phyloP scores from a whole-genome alignment of 1,140 invertebrate species.

The Diploscapter pachys region DNA sequence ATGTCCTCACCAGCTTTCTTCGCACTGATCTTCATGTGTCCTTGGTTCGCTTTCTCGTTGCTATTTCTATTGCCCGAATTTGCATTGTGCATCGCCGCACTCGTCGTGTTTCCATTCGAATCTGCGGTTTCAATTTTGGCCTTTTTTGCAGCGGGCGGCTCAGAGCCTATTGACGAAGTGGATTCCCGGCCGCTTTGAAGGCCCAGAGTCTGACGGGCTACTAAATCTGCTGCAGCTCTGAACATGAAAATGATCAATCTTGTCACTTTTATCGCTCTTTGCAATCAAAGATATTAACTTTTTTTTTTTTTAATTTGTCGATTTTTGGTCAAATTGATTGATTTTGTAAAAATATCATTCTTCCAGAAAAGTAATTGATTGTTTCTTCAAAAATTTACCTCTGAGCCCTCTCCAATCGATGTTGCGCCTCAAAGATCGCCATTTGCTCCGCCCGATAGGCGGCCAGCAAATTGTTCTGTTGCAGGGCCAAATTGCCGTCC shows the following conservation, averaged over 20 bases:
- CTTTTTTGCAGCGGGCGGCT: not conserved
- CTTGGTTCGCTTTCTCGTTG: no score
- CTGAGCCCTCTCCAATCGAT: constrained; percentile 45
- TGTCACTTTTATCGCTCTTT: no score
- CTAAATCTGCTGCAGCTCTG: constrained; percentile 21
- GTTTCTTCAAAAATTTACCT: constrained; percentile 16
- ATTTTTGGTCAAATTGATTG: not conserved
- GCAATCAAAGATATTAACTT: no score
- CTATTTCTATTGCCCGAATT: no score
- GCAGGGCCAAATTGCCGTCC: constrained; percentile 3
- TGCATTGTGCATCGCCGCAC: no score
- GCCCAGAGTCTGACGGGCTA: constrained; percentile 14
- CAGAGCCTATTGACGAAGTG: constrained; percentile 1
- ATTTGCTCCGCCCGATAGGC: constrained; percentile 44
- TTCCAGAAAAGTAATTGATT: not conserved
- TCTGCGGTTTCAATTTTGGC: not conserved
- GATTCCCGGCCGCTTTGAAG: constrained; percentile 10
- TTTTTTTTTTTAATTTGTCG: not conserved
- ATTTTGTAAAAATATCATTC: not conserved
- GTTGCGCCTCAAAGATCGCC: constrained; percentile 43
- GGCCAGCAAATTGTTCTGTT: constrained; percentile 31
- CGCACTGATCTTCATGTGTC: no score
- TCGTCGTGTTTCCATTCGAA: no score
- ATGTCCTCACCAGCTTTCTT: no score
- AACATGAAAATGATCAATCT: not conserved